Evolutionary conservation across 2,888 invertebrate species (phyloP), one percentile per base, ranked within the genome.

Genomic region (Orchesella flavescens): DNA sequence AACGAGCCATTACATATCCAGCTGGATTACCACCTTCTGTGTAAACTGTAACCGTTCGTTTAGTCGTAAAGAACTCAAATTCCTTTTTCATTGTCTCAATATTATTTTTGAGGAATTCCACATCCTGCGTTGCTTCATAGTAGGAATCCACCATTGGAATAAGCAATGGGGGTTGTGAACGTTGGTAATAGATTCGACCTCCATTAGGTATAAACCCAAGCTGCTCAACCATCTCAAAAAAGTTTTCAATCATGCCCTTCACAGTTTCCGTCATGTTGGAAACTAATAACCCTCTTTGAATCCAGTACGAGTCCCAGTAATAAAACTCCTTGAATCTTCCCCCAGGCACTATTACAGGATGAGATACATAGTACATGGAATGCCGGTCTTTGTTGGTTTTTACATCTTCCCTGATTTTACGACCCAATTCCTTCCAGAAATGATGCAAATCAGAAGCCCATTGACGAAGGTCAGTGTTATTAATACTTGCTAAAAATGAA

Each of bases 301-400:
- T 80, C 95, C 97, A 98, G 90, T 95, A 97, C 0, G 96, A 95
- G 90, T 98, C 97, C 97, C 97, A 97, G 90, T 97, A 97, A 90
- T 97, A 97, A 76, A 78, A 90, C 87, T 91, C 92, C 46, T 91
- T 89, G 88, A 92, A 92, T 87, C 98, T 92, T 10, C 91, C 96
- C 93, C 89, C 96, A 89, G 85, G 96, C 92, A 97, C 94, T 66
- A 92, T 90, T 84, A 91, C 91, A 0, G 90, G 90, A 90, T 97
- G 92, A 0, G 95, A 93, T 0, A 97, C 85, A 43, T 86, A 87
- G 59, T 86, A 83, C 84, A 87, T 84, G 0, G 86, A 87, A 53
- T 85, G 82, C 3, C 92, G 91, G 1, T 94, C 92, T 53, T 93
- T 93, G 90, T 95, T 92, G 10, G 92, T 88, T 78, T 92, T 91